A percentile compares a stretch with the other conserved stretches of the same genome.
phyloP scores from a whole-genome alignment of 2,888 invertebrate genomes.

The Drosophila anomalipes region DNA sequence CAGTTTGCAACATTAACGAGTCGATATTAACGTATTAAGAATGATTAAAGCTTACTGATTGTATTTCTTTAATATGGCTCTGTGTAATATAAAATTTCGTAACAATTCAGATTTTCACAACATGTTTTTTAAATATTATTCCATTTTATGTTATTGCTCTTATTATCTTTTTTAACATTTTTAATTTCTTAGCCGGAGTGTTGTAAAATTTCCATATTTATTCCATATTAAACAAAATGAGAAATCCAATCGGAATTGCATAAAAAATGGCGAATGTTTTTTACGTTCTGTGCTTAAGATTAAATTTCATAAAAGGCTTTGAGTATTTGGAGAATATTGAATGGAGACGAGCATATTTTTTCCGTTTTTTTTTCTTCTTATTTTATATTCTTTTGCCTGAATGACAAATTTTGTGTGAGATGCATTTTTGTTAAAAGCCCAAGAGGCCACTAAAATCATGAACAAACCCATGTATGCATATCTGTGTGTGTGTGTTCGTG shows the following conservation, averaged over 20 bases:
- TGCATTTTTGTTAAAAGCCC: slow-evolving; percentile 65
- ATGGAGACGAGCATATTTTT: neutral
- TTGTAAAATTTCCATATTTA: neutral
- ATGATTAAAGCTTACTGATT: neutral
- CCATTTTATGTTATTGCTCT: neutral
- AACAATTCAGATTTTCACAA: neutral
- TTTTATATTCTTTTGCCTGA: slow-evolving; percentile 24
- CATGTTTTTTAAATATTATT: neutral
- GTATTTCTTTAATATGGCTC: neutral
- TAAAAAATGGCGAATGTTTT: neutral
- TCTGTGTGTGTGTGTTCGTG: neutral
- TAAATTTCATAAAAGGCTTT: slow-evolving; percentile 9
- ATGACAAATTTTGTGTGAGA: slow-evolving; percentile 66
- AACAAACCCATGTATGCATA: slow-evolving; percentile 7
- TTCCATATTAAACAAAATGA: neutral
- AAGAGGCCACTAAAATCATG: slow-evolving; percentile 52
- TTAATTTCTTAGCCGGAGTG: neutral
- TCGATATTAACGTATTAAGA: neutral
- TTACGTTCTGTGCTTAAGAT: neutral
- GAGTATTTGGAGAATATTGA: slow-evolving; percentile 11
- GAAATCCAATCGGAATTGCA: slow-evolving; percentile 2
- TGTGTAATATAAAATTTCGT: too few species aligned
- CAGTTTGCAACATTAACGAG: neutral
- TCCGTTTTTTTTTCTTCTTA: neutral
- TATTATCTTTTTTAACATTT: neutral